phyloP scores from a whole-genome alignment of 2,113 vertebrate species.

The Felis chaus region DNA sequence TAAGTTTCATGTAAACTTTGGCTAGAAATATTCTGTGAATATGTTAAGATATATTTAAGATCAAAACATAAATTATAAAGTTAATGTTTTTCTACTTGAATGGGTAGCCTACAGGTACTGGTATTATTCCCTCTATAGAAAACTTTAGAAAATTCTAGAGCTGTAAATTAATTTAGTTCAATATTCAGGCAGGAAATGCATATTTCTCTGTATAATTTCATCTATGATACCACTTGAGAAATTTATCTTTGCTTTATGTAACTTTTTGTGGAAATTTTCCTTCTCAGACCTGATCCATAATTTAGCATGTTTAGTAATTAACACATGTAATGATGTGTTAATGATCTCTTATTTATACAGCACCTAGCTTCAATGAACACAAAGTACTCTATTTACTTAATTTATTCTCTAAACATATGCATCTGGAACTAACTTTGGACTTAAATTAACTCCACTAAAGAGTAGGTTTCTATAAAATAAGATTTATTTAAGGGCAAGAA shows the following conservation, averaged over 20 bases:
- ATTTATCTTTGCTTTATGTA: conserved; percentile 59
- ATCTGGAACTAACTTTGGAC: conserved; percentile 59
- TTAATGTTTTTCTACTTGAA: conserved; percentile 19
- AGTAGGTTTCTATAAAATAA: conserved; percentile 43
- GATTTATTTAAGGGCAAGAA: conserved; percentile 48
- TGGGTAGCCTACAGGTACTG: background rate
- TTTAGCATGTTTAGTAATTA: conserved; percentile 70
- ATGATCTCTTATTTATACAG: conserved; percentile 73
- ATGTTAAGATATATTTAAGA: background rate
- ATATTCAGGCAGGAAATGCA: conserved; percentile 23
- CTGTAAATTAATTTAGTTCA: background rate
- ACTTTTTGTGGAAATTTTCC: conserved; percentile 58
- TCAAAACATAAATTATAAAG: background rate
- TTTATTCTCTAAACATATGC: conserved; percentile 63
- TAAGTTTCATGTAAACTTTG: background rate
- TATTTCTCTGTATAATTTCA: conserved; percentile 40
- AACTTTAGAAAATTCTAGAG: background rate
- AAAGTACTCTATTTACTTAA: conserved; percentile 71
- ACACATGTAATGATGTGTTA: conserved; percentile 67
- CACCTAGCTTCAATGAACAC: conserved; percentile 68
- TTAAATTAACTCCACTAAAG: conserved; percentile 45
- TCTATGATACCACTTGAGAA: conserved; percentile 54
- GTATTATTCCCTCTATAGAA: background rate
- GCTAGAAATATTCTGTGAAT: background rate
- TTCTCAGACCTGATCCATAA: conserved; percentile 64